phyloP scores from a whole-genome alignment of 2,113 vertebrate species.

The Eidolon helvum region DNA sequence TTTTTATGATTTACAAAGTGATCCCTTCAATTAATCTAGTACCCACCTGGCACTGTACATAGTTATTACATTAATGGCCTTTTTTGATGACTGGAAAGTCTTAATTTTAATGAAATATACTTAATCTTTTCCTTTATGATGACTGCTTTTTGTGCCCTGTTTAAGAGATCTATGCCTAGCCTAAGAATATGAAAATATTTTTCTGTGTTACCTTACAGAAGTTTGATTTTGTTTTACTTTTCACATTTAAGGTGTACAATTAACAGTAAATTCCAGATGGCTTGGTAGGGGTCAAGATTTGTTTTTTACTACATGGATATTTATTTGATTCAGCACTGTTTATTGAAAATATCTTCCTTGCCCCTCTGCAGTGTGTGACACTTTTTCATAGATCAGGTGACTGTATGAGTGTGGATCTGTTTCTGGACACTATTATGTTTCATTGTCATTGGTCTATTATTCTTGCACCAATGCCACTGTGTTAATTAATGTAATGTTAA shows the following conservation, averaged over 20 bases:
- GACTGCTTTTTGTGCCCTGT: neutral
- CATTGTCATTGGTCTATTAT: slow-evolving; percentile 8
- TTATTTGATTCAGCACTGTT: neutral
- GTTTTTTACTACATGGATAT: neutral
- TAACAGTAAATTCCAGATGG: neutral
- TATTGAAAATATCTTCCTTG: neutral
- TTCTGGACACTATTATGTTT: slow-evolving; percentile 17
- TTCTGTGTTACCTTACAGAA: neutral
- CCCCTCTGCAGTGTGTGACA: neutral
- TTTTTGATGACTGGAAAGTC: neutral
- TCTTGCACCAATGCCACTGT: neutral
- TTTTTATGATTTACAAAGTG: no score
- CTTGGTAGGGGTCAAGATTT: neutral
- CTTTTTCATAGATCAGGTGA: neutral
- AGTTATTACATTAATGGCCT: neutral
- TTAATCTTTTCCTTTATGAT: slow-evolving; percentile 21
- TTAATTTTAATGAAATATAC: neutral
- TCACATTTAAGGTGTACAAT: neutral
- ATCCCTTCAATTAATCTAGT: no score
- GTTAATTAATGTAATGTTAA: neutral
- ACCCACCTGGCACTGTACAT: no score
- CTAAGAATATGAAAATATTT: neutral
- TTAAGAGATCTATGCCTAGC: neutral
- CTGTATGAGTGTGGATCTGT: neutral
- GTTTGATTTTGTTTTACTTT: slow-evolving; percentile 28